phyloP scores from a whole-genome alignment of 53 echinoderm and acorn worm genomes.

The Antedon mediterranea region DNA sequence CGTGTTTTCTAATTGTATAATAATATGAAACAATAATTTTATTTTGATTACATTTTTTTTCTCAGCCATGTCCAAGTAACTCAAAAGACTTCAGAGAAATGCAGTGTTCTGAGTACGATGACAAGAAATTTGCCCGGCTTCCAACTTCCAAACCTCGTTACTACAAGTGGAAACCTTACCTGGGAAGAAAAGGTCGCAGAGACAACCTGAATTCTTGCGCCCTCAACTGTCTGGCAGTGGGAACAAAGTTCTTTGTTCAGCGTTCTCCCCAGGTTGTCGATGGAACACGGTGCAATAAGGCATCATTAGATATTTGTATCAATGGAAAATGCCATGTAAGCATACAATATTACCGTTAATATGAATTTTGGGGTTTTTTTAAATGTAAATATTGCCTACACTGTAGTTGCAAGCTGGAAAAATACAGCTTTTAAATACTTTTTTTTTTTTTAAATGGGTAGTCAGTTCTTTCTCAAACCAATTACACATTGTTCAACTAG shows the following conservation, averaged over 20 bases:
- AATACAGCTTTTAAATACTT: too few species aligned
- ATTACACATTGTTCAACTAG: too few species aligned
- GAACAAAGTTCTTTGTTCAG: conserved; percentile 34
- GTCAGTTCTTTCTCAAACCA: too few species aligned
- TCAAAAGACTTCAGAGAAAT: conserved; percentile 52
- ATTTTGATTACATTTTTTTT: neutral
- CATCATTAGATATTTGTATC: conserved; percentile 70
- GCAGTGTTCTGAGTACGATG: conserved; percentile 58
- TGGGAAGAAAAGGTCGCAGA: conserved; percentile 1
- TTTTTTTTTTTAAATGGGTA: too few species aligned
- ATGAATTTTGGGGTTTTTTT: too few species aligned
- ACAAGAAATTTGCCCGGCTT: conserved; percentile 26
- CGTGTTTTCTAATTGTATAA: too few species aligned
- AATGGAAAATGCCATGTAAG: conserved; percentile 87
- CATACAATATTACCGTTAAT: neutral
- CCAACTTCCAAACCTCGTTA: conserved; percentile 16
- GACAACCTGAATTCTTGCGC: conserved; percentile 56
- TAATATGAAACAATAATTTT: neutral
- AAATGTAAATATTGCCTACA: too few species aligned
- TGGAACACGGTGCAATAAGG: conserved; percentile 69
- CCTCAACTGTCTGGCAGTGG: conserved; percentile 47
- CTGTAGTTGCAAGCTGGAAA: too few species aligned
- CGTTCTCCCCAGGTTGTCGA: conserved; percentile 50
- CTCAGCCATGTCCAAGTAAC: conserved; percentile 68
- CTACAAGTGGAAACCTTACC: conserved; percentile 67